These are phyloP conservation scores for Cremastinae sp. DNA, from an alignment of 2,888 invertebrate species.

Conservation along the genomic window DNA sequence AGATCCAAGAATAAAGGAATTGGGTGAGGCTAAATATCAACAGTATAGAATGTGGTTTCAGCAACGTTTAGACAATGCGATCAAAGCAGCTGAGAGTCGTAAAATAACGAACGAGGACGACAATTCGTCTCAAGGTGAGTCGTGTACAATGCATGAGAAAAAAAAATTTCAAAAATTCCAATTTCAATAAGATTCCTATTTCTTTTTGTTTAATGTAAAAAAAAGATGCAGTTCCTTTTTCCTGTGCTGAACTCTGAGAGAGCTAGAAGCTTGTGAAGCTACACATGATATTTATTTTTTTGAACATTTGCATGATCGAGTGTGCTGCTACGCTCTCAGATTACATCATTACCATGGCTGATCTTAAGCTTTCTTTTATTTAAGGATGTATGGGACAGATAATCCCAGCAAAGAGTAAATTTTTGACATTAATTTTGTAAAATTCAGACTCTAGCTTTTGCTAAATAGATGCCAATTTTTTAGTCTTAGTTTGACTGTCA, in stretches of 20 bases:
- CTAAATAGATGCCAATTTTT: too few relatives aligned
- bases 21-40: slow-evolving; percentile 86
- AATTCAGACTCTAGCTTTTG: too few relatives aligned
- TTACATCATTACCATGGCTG: not conserved
- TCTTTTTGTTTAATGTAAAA: slow-evolving; percentile 3
- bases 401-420: too few relatives aligned
- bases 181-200: slow-evolving; percentile 25
- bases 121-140: slow-evolving; percentile 72
- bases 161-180: slow-evolving; percentile 25
- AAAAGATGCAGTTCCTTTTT: not conserved
- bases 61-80: slow-evolving; percentile 91
- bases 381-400: too few relatives aligned
- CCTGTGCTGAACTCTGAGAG: slow-evolving; percentile 12
- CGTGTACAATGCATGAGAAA: slow-evolving; percentile 29
- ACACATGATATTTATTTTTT: slow-evolving; percentile 18
- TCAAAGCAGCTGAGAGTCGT: slow-evolving; percentile 86
- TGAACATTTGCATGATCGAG: slow-evolving; percentile 65
- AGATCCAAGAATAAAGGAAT: slow-evolving; percentile 91
- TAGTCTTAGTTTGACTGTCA: too few relatives aligned
- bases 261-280: slow-evolving; percentile 11
- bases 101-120: slow-evolving; percentile 63
- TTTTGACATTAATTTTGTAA: too few relatives aligned
- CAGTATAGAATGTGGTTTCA: slow-evolving; percentile 91
- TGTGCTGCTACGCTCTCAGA: slow-evolving; percentile 9
- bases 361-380: too few relatives aligned